Base-by-base conservation (phyloP, 2,888 invertebrate genomes). In the Athetis lepigone region DNA sequence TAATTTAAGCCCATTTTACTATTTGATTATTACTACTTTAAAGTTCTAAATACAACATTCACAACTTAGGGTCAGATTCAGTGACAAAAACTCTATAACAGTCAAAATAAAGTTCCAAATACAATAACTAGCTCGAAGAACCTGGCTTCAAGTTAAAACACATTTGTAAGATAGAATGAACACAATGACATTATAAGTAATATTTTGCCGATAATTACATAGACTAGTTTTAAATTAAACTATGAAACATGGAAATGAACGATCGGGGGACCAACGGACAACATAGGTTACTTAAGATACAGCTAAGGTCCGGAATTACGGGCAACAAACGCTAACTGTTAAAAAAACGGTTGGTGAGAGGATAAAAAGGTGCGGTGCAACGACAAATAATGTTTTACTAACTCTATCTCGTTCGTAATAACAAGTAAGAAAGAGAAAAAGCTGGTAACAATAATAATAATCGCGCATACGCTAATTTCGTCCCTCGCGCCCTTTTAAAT, bases 401-500 rank as follows among this genome's bases (percentile, higher is more conserved):
- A 62, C 69, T 75, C 84, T 77, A 54, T 84, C 82, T 85, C 83
- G 27, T 33, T 65, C 46, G 19, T 64, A 62, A 21, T 33, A 60
- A 21, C 25, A 47, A 49, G 82, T 55, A 37, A 75, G 86, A 92
- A 70, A 79, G 87, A 88, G 92, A 90, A 61, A 82, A 82, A 83
- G 71, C 66, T 67, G 85, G 81, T 81, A 81, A 85, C 85, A 89
- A 88, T 90, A 91, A 91, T 92, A 92, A 92, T 91, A 88, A 86
- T 88, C 76, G 83, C 82, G 78, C 75, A 81, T 87, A 88, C 86
- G 85, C 86, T 89, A 92, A 93, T 92, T 92, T 90, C 85, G 92
- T 91, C 91, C 90, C 92, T 92, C 90, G 92, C 90, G 93, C 92
- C 93, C 93, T 93, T 93, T 91, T 88, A 84, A 87, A 85, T 86